These are phyloP conservation scores for Melanotaenia duboulayi DNA, from an alignment of 2,113 vertebrate species.

Conservation along the genomic window DNA sequence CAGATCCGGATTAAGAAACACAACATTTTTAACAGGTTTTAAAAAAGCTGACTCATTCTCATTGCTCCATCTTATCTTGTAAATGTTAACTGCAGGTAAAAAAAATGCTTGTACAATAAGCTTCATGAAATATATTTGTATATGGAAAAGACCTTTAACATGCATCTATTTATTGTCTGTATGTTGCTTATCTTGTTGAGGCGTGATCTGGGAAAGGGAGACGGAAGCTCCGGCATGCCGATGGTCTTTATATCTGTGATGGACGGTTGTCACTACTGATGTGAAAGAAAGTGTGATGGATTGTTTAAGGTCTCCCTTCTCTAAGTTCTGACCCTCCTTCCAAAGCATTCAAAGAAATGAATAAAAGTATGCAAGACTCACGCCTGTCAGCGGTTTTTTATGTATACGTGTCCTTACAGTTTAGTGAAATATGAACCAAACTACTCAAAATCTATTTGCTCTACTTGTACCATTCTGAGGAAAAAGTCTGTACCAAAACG, in stretches of 20 bases:
- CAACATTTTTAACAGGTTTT: too few relatives aligned
- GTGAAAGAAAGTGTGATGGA: slow-evolving; percentile 39
- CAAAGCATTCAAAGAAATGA: slow-evolving; percentile 81
- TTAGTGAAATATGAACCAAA: not conserved
- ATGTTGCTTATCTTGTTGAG: slow-evolving; percentile 74
- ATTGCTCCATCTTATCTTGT: slow-evolving; percentile 71
- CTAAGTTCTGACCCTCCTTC: slow-evolving; percentile 56
- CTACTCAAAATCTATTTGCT: too few relatives aligned
- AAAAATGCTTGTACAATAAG: slow-evolving; percentile 86
- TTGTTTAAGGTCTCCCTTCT: slow-evolving; percentile 36
- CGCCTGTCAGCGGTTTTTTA: not conserved
- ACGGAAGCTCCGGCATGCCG: slow-evolving; percentile 12
- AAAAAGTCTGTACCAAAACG: too few relatives aligned
- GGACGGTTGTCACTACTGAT: slow-evolving; percentile 58
- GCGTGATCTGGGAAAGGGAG: slow-evolving; percentile 37
- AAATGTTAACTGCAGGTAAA: slow-evolving; percentile 78
- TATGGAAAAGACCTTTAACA: slow-evolving; percentile 88
- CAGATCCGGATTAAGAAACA: too few relatives aligned
- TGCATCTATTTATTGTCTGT: slow-evolving; percentile 92
- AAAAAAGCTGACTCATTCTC: slow-evolving; percentile 37
- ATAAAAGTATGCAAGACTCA: slow-evolving; percentile 73
- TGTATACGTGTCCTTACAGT: too few relatives aligned
- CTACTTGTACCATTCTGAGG: too few relatives aligned
- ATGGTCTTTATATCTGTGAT: slow-evolving; percentile 49
- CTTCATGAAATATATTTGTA: slow-evolving; percentile 88